Percentiles rank a stretch among this genome's conserved stretches.
Conservation (phyloP, 1,140 invertebrate genomes). For the Sinella curviseta region DNA sequence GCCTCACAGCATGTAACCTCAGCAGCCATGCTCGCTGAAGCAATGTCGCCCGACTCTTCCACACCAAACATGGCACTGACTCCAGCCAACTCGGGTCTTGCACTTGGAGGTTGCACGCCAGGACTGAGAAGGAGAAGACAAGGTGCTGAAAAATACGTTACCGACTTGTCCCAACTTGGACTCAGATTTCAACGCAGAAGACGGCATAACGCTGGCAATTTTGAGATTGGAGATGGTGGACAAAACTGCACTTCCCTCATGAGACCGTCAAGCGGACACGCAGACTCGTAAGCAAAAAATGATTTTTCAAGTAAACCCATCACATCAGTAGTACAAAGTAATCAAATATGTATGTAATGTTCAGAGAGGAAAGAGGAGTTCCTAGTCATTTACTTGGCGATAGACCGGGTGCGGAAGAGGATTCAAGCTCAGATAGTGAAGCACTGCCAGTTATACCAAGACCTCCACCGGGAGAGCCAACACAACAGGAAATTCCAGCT, state of each 20-base stretch:
- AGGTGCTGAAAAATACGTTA: slow-evolving; percentile 71
- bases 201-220: slow-evolving; percentile 49
- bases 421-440: slow-evolving; percentile 46
- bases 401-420: slow-evolving; percentile 39
- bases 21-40: neutral
- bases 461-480: slow-evolving; percentile 45
- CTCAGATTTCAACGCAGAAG: slow-evolving; percentile 70
- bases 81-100: slow-evolving; percentile 1
- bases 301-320: neutral
- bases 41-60: neutral
- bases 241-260: neutral
- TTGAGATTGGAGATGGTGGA: neutral
- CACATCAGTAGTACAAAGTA: neutral
- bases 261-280: neutral
- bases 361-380: slow-evolving; percentile 46
- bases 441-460: slow-evolving; percentile 34
- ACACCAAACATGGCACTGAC: slow-evolving; percentile 1
- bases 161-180: slow-evolving; percentile 70
- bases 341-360: neutral
- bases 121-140: slow-evolving; percentile 66
- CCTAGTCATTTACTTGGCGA: slow-evolving; percentile 44
- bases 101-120: slow-evolving; percentile 59
- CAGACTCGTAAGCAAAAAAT: slow-evolving; percentile 1
- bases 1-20: neutral
- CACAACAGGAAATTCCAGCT: slow-evolving; percentile 42